Evolutionary conservation across 2,113 vertebrate genomes (phyloP).

Genomic region (Lepus timidus): DNA sequence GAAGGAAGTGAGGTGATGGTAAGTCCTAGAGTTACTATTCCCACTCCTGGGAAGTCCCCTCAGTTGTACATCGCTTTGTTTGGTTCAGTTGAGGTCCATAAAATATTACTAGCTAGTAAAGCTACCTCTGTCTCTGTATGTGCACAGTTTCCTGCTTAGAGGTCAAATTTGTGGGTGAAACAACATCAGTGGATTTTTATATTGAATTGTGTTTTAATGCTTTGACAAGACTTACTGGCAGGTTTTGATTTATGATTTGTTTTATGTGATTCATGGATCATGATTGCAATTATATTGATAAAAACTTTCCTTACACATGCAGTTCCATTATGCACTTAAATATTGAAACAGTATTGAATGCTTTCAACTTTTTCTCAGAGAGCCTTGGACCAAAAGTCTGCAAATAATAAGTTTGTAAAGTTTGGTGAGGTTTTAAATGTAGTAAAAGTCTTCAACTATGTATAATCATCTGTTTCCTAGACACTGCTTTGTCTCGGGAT

Average conservation of each 20-base stretch:
- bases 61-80: not conserved
- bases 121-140: not conserved
- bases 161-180: conserved; percentile 6
- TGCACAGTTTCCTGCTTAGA: not conserved
- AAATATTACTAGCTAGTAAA: not conserved
- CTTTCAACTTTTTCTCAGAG: conserved; percentile 77
- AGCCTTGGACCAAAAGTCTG: conserved; percentile 74
- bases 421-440: conserved; percentile 71
- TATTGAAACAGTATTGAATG: conserved; percentile 78
- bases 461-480: not conserved
- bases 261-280: conserved; percentile 61
- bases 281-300: conserved; percentile 67
- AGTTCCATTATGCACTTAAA: conserved; percentile 80
- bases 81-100: not conserved
- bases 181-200: not conserved
- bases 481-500: not conserved
- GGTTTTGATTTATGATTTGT: conserved; percentile 73
- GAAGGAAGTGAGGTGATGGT: not conserved
- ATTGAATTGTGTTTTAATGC: conserved; percentile 18
- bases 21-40: not conserved
- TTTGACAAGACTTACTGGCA: conserved; percentile 47
- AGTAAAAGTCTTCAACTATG: conserved; percentile 64
- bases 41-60: not conserved
- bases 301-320: conserved; percentile 73
- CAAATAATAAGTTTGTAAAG: conserved; percentile 55